Evolutionary conservation across 53 echinoderm and acorn worm species (phyloP).

Genomic region (Hippasteria phrygiana): DNA sequence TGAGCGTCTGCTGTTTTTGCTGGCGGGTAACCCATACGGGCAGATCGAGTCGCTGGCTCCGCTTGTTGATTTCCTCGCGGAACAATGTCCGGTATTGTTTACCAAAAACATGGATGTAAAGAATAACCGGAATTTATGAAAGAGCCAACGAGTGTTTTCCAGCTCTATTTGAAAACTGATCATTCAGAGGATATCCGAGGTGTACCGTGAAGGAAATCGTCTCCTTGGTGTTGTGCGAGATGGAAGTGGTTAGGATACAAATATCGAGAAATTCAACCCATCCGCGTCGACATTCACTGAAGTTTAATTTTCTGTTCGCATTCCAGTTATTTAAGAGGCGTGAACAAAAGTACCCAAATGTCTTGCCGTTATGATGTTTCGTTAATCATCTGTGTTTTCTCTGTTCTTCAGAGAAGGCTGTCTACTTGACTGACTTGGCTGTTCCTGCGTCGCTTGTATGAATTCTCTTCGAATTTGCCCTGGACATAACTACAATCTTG

Average conservation of each 20-base stretch:
- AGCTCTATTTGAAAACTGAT: slow-evolving; percentile 4
- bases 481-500: too few species aligned
- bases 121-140: background rate
- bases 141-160: background rate
- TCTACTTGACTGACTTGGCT: too few species aligned
- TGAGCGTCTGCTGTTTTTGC: too few species aligned
- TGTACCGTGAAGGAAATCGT: background rate
- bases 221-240: background rate
- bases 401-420: too few species aligned
- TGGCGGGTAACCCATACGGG: slow-evolving; percentile 26
- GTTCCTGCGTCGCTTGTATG: too few species aligned
- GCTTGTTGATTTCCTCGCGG: background rate
- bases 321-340: background rate
- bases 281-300: background rate
- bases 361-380: too few species aligned
- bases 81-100: slow-evolving; percentile 32
- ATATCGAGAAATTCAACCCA: background rate
- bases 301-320: background rate
- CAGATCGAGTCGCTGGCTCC: slow-evolving; percentile 8
- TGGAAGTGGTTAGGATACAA: too few species aligned
- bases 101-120: background rate
- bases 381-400: too few species aligned
- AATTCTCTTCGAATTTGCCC: too few species aligned
- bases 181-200: background rate
- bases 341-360: too few species aligned